These are phyloP conservation scores for Brachionus koreanus DNA, from an alignment of 1,140 invertebrate species.

Conservation along the genomic window DNA sequence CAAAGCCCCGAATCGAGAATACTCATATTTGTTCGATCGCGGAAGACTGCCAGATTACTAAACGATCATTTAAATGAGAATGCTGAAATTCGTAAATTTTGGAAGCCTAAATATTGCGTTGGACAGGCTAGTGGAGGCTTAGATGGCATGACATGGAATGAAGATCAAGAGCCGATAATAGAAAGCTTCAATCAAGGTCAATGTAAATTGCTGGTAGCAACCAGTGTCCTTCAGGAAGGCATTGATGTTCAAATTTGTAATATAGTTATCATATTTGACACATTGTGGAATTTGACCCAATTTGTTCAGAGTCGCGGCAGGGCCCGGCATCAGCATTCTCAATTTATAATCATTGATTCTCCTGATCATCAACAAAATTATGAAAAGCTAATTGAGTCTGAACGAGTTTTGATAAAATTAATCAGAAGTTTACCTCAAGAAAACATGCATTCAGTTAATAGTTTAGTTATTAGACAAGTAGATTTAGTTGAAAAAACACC, in stretches of 20 bases:
- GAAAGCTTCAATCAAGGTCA: constrained; percentile 46
- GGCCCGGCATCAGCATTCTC: constrained; percentile 51
- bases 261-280: constrained; percentile 53
- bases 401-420: not conserved
- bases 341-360: constrained; percentile 49
- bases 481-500: not conserved
- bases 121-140: not conserved
- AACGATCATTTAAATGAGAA: not conserved
- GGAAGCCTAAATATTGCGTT: not conserved
- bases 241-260: constrained; percentile 54
- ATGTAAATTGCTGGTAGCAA: constrained; percentile 49
- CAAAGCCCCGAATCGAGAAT: not conserved
- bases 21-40: not conserved
- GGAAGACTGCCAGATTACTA: not conserved
- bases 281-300: constrained; percentile 51
- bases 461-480: not conserved
- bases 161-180: constrained; percentile 17
- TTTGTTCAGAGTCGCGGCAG: constrained; percentile 54
- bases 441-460: too few species aligned
- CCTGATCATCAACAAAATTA: not conserved
- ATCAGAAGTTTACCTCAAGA: not conserved
- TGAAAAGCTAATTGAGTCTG: not conserved
- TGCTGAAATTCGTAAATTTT: not conserved
- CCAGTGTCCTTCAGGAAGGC: constrained; percentile 55
- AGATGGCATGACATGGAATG: constrained; percentile 1